These are phyloP conservation scores for Anthopleura xanthogrammica DNA, from an alignment of 92 coral and sea anemone genomes.

Conservation along the genomic window DNA sequence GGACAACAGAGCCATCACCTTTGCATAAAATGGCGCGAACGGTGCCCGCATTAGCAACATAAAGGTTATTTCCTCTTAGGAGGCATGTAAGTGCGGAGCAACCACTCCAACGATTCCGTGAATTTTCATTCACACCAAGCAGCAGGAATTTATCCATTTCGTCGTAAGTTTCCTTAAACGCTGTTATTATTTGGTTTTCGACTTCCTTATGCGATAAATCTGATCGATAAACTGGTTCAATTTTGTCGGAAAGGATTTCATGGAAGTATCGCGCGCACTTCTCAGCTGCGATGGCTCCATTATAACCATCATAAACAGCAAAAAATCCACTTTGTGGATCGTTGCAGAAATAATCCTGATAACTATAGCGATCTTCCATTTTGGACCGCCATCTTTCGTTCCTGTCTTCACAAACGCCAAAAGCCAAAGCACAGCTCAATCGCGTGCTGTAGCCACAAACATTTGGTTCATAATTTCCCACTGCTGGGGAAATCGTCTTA, in stretches of 20 bases:
- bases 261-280: conserved; percentile 83
- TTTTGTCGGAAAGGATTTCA: conserved; percentile 69
- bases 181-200: conserved; percentile 51
- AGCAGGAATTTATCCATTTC: conserved; percentile 83
- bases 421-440: conserved; percentile 63
- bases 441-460: conserved; percentile 49
- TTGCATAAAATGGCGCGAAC: conserved; percentile 78
- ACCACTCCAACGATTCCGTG: conserved; percentile 99
- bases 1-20: conserved; percentile 79
- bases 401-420: conserved; percentile 85
- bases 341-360: conserved; percentile 65
- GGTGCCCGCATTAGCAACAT: conserved; percentile 93
- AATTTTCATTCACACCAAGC: conserved; percentile 77
- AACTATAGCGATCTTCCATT: conserved; percentile 88
- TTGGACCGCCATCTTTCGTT: conserved; percentile 83
- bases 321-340: conserved; percentile 84
- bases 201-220: conserved; percentile 48
- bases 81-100: conserved; percentile 92
- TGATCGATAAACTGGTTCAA: conserved; percentile 54
- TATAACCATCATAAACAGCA: conserved; percentile 91
- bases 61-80: conserved; percentile 67
- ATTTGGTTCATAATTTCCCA: conserved; percentile 50
- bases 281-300: conserved; percentile 87
- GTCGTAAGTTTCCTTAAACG: conserved; percentile 72
- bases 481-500: conserved; percentile 41